Percentiles rank a stretch among this genome's conserved stretches.
These are phyloP conservation scores for Phortica okadai DNA, from an alignment of 2,888 invertebrate genomes.

Conservation along the genomic window DNA sequence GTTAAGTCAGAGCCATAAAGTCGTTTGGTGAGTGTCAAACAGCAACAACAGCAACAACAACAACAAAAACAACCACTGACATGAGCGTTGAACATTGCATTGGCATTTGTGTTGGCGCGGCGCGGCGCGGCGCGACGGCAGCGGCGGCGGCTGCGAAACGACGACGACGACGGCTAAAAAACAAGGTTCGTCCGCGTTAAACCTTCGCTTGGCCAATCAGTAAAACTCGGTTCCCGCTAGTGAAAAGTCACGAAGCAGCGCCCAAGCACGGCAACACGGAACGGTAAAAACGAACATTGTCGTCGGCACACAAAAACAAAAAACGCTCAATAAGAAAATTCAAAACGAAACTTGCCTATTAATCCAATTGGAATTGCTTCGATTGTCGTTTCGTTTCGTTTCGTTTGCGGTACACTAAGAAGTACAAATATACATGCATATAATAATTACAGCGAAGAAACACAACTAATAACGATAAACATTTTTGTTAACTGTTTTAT, in stretches of 20 bases:
- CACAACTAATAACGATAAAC: neutral
- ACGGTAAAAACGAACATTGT: neutral
- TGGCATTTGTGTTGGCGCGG: neutral
- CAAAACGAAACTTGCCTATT: neutral
- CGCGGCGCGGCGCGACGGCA: constrained; percentile 17
- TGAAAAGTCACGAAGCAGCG: constrained; percentile 68
- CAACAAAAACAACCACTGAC: constrained; percentile 10
- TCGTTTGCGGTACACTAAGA: neutral
- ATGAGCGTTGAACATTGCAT: constrained; percentile 21
- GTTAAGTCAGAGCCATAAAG: constrained; percentile 27
- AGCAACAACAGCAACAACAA: neutral
- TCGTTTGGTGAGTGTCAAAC: constrained; percentile 1
- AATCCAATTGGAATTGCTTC: neutral
- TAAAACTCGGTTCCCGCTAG: constrained; percentile 76
- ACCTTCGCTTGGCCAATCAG: constrained; percentile 76
- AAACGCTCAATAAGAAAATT: neutral
- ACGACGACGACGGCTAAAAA: constrained; percentile 54
- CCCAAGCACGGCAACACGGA: neutral
- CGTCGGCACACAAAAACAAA: neutral
- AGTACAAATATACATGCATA: neutral
- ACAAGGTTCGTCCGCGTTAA: constrained; percentile 74
- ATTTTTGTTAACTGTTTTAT: neutral
- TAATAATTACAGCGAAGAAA: neutral
- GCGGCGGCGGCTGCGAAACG: constrained; percentile 48
- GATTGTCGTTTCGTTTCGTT: neutral